A percentile compares a stretch with the other conserved stretches of the same genome.
These are phyloP conservation scores for Pectinophora gossypiella DNA, from an alignment of 1,140 invertebrate species.

Conservation along the genomic window DNA sequence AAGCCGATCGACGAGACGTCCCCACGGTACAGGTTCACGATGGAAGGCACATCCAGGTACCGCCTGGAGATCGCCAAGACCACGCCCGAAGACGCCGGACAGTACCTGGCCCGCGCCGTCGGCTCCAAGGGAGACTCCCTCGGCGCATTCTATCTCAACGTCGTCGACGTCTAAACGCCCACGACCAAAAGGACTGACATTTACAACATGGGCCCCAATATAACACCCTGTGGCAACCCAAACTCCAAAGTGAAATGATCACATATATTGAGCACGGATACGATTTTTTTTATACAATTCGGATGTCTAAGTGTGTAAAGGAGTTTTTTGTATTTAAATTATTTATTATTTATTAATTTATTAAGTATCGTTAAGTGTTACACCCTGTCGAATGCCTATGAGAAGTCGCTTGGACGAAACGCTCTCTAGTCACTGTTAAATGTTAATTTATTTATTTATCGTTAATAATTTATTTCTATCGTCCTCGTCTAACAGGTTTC, in stretches of 20 bases:
- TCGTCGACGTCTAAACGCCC: slow-evolving; percentile 69
- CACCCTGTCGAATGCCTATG: slow-evolving; percentile 64
- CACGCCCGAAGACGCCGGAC: slow-evolving; percentile 88
- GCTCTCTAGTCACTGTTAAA: slow-evolving; percentile 67
- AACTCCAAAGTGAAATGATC: slow-evolving; percentile 23
- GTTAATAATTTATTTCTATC: slow-evolving; percentile 34
- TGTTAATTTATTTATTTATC: slow-evolving; percentile 53
- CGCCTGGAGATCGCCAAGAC: slow-evolving; percentile 86
- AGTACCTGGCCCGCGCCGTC: slow-evolving; percentile 92
- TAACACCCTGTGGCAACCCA: slow-evolving; percentile 36
- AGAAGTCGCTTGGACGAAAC: slow-evolving; percentile 47
- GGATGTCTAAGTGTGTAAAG: slow-evolving; percentile 62
- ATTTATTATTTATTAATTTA: slow-evolving; percentile 61
- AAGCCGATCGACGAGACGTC: slow-evolving; percentile 87
- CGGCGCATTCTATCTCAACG: slow-evolving; percentile 92
- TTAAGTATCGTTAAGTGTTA: slow-evolving; percentile 68
- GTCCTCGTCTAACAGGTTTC: slow-evolving; percentile 49
- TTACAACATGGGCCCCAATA: slow-evolving; percentile 26
- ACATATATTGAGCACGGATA: slow-evolving; percentile 44
- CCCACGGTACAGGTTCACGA: slow-evolving; percentile 87
- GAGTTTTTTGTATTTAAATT: slow-evolving; percentile 49
- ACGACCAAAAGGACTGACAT: slow-evolving; percentile 14
- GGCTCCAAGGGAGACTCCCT: slow-evolving; percentile 88
- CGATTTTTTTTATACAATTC: slow-evolving; percentile 65
- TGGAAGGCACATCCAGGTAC: slow-evolving; percentile 86